phyloP scores from a whole-genome alignment of 1,140 invertebrate genomes.

The Philotrypesis tridentata region DNA sequence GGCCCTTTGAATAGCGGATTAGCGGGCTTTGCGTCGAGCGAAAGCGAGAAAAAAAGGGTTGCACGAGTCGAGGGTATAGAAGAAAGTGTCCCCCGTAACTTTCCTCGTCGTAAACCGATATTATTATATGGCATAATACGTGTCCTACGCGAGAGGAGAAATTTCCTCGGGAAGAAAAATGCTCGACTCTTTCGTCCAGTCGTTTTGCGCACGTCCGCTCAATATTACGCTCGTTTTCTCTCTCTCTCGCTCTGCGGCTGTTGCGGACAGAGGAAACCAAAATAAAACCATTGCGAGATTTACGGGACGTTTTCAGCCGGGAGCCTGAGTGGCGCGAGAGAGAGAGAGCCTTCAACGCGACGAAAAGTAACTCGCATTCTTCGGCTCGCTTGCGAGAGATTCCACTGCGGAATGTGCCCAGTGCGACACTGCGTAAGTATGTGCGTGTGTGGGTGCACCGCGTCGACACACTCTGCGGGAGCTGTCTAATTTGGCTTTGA shows the following conservation, averaged over 20 bases:
- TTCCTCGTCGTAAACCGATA: constrained; percentile 40
- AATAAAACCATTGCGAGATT: constrained; percentile 60
- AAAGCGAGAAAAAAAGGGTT: constrained; percentile 26
- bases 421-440: too few relatives aligned
- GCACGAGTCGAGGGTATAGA: neutral
- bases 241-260: neutral
- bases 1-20: constrained; percentile 19
- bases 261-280: constrained; percentile 52
- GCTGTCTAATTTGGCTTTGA: constrained; percentile 21
- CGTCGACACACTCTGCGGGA: neutral
- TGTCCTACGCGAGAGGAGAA: constrained; percentile 25
- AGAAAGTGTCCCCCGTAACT: constrained; percentile 25
- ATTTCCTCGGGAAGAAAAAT: neutral
- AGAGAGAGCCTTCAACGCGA: neutral
- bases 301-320: constrained; percentile 50
- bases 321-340: neutral
- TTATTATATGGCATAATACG: neutral
- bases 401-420: too few relatives aligned
- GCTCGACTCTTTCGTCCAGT: constrained; percentile 15
- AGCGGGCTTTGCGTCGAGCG: neutral
- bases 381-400: neutral
- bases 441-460: neutral
- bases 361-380: constrained; percentile 35
- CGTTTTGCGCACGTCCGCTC: neutral
- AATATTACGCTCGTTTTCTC: constrained; percentile 2